These are phyloP conservation scores for Acanthornis magna DNA, from an alignment of 2,797 vertebrate species.

Conservation along the genomic window DNA sequence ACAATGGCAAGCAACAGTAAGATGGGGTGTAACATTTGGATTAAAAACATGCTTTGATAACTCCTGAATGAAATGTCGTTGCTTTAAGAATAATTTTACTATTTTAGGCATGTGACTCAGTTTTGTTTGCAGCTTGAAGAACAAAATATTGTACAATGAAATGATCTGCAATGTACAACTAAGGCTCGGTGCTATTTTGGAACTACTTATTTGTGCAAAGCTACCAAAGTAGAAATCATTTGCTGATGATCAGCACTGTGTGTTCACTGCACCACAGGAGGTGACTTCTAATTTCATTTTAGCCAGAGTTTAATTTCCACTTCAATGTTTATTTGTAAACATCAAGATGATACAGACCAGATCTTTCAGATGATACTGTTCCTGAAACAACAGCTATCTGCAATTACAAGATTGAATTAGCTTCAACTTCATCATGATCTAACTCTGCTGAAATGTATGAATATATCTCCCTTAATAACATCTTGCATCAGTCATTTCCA, in stretches of 20 bases:
- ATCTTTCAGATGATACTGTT: background rate
- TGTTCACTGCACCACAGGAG: background rate
- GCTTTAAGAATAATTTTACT: background rate
- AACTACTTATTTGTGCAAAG: background rate
- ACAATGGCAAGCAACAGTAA: background rate
- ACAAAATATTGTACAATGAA: background rate
- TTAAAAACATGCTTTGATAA: background rate
- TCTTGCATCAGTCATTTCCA: slow-evolving; percentile 5
- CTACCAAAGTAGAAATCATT: background rate
- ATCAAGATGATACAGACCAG: slow-evolving; percentile 17
- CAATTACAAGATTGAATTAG: slow-evolving; percentile 34
- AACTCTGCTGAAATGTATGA: background rate
- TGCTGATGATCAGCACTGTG: background rate
- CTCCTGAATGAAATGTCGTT: background rate
- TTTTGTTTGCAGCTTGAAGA: background rate
- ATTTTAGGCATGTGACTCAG: background rate
- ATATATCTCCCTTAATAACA: background rate
- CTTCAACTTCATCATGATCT: background rate
- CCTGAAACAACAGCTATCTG: slow-evolving; percentile 27
- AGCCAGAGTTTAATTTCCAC: slow-evolving; percentile 3
- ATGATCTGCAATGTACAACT: background rate
- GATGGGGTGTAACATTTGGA: background rate
- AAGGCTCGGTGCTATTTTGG: background rate
- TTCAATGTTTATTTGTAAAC: slow-evolving; percentile 50
- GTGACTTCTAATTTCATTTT: slow-evolving; percentile 23